Percentiles rank a stretch among this genome's conserved stretches.
Conservation (phyloP, 2,888 invertebrate genomes). For the Uropetala carovei region DNA sequence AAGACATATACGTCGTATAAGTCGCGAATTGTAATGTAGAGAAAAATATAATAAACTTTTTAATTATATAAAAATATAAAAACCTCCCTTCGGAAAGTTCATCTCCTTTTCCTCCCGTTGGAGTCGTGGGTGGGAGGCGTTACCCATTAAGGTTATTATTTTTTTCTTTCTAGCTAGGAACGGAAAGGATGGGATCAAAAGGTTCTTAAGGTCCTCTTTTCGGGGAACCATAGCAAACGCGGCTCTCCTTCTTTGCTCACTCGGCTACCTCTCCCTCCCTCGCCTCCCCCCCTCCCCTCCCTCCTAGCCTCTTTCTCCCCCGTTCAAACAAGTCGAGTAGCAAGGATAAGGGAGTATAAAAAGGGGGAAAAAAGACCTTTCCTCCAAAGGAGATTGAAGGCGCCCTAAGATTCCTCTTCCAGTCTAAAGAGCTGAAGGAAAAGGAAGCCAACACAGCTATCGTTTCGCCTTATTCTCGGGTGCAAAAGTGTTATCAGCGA, state of each 20-base stretch:
- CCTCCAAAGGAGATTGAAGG: background rate
- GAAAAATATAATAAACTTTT: no score
- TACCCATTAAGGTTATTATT: conserved; percentile 7
- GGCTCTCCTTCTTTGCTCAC: no score
- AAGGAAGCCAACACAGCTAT: background rate
- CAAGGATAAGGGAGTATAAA: no score
- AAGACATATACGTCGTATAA: no score
- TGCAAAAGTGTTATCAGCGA: background rate
- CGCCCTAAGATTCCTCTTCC: background rate
- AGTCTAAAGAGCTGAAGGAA: background rate
- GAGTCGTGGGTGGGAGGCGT: background rate
- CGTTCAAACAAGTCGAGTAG: background rate
- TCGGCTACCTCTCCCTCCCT: no score
- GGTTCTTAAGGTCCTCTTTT: conserved; percentile 2
- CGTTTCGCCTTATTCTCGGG: background rate
- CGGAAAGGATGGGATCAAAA: background rate
- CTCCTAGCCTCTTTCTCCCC: background rate
- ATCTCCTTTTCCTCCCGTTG: no score
- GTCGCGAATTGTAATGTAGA: no score
- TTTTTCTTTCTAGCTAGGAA: background rate
- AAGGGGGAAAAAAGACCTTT: background rate
- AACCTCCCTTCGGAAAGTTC: no score
- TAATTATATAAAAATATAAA: no score
- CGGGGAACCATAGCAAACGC: background rate
- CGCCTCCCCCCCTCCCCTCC: no score